Base-by-base conservation (phyloP, 2,797 vertebrate genomes). In the Brachymystax lenok region DNA sequence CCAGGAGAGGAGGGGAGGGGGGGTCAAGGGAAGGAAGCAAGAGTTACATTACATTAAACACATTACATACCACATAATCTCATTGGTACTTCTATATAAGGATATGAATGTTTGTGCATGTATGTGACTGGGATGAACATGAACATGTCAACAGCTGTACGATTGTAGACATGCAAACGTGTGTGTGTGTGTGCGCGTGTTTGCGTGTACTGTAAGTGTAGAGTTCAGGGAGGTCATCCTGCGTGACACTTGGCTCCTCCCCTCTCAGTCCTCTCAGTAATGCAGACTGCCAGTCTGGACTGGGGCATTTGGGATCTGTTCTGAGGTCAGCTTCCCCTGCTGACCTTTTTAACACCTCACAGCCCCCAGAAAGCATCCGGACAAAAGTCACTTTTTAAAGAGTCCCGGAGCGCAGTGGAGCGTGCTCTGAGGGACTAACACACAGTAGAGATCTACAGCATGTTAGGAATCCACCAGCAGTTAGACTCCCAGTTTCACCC, bases 221-320 rank as follows among this genome's bases (percentile, higher is more conserved):
- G 79, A 63, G 40, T 74, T 64, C 21, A 71, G 21, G 30, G 52
- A 30, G 70, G 79, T 86, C 77, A 80, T 68, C 56, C 71, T 75
- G 71, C 79, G 84, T 82, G 82, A 85, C 88, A 86, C 83, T 73
- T 75, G 86, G 75, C 82, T 86, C 83, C 79, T 80, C 76, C 81
- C 82, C 75, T 72, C 24, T 82, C 86, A 86, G 78, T 79, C 4
- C 73, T 81, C 77, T 66, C 81, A 89, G 88, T 84, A 80, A 92
- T 89, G 87, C 86, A 92, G 92, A 94, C 91, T 88, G 82, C 76
- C 79, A 79, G 86, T 90, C 89, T 89, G 77, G 85, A 72, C 74
- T 71, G 73, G 14, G 80, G 77, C 79, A 73, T 74, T 51, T 76
- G 75, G 83, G 70, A 84, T 81, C 86, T 82, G 16, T 61, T 56